Evolutionary conservation across 2,888 invertebrate genomes (phyloP), one percentile per base, ranked within the genome.

Genomic region (Cerceris ruficornis): DNA sequence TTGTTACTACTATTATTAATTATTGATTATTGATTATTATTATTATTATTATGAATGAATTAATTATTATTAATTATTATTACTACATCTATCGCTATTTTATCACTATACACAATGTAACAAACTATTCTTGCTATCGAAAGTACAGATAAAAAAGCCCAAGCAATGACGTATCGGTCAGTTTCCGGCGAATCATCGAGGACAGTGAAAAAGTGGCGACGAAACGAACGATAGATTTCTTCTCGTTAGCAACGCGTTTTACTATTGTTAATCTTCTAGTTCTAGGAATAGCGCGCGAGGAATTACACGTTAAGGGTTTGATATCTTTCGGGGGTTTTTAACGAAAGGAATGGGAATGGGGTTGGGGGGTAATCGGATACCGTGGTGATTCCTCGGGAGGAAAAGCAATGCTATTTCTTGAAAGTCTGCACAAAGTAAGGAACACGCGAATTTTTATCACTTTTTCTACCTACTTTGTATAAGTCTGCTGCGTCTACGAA

Each of bases 401-500:
- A 15, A 8, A 39, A 15, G 39, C 28, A 39, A 55, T 42, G 41
- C 62, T 59, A 41, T 65, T 41, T 65, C 61, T 58, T 50, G 64
- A 59, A 39, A 54, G 66, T 54, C 52, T 59, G 55, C 64, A 71
- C 60, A 71, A 71, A 43, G 42, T n/a, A 43, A 72, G 14, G 41
- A 46, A 67, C 46, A 83, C 80, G 43, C 73, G 75, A 79, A 75
- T 85, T 85, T 85, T 84, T 84, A 83, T 85, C 86, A 84, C 84
- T 84, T 84, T 28, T 84, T 84, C 84, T 84, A 84, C 81, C 86
- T 85, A 79, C 81, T 85, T 84, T 85, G 68, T 85, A 83, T 60
- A 80, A 79, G 71, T 72, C 75, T 28, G 74, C 74, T 76, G 57
- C 68, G 70, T 55, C 77, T 72, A 80, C 80, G 80, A 76, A 79